Evolutionary conservation across 2,888 invertebrate genomes (phyloP), one percentile per base, ranked within the genome.

Genomic region (Drosophila mimetica): DNA sequence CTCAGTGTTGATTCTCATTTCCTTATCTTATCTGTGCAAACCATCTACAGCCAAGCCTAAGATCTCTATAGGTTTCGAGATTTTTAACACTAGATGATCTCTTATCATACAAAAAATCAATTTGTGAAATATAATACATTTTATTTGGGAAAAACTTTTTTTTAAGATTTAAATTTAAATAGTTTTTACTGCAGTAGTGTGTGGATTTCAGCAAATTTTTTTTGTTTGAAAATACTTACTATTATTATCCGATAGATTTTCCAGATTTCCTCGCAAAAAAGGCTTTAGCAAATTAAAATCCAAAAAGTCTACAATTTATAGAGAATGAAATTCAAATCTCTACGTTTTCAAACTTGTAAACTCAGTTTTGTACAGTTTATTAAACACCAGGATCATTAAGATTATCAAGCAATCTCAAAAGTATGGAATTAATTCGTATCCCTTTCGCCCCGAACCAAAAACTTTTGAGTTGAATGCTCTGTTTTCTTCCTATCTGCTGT

Each of bases 401-500:
- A 2, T 20, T 20, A 20, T 20, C 20, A 20, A n/a, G n/a, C 9
- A 41, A 22, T 22, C 41, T n/a, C n/a, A n/a, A n/a, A 22, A 46
- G 13, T 46, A 18, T 14, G 11, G 7, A 16, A 30, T 14, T 2
- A 11, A 14, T 25, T 11, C 5, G 28, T 28, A 2, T 16, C 3
- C 14, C 44, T 16, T 6, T 28, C 25, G 25, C 14, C 28, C 30
- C 30, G n/a, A 46, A 46, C 11, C 16, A 46, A 30, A 1, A 13
- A 46, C 14, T 18, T 34, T 47, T 47, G 61, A 61, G 63, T 64
- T 64, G n/a, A 51, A 36, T 13, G 63, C 61, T 64, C 63, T 25
- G 50, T 30, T 64, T 61, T 66, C 47, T 67, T 53, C 52, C 67
- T 66, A 42, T 54, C 64, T 54, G 52, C 72, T 75, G 69, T 71